Conservation (phyloP, 2,888 invertebrate genomes). For the Orthosia gracilis region DNA sequence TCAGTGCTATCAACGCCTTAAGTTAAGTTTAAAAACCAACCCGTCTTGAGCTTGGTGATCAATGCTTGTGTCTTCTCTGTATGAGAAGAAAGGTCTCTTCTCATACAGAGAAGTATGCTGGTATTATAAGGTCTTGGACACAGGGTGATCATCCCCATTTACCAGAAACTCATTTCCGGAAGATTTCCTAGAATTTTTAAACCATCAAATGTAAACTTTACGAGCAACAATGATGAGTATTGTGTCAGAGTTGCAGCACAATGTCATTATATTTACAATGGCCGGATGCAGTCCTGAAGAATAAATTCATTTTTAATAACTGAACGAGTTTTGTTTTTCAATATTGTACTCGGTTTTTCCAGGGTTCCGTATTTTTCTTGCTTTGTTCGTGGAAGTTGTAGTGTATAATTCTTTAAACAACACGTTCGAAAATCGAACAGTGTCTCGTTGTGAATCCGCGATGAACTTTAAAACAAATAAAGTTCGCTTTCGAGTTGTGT, state of each 20-base stretch:
- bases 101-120: too few relatives aligned
- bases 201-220: not conserved
- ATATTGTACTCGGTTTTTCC: not conserved
- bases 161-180: not conserved
- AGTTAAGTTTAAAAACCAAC: too few relatives aligned
- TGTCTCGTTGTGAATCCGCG: not conserved
- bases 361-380: slow-evolving; percentile 24
- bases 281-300: slow-evolving; percentile 53
- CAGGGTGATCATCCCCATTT: not conserved
- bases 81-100: too few relatives aligned
- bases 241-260: slow-evolving; percentile 17
- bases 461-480: not conserved
- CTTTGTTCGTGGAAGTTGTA: not conserved
- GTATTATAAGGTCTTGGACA: not conserved
- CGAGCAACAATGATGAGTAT: not conserved
- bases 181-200: not conserved
- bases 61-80: too few relatives aligned
- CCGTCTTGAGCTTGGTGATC: too few relatives aligned
- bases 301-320: slow-evolving; percentile 56
- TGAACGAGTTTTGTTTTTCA: slow-evolving; percentile 41
- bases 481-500: not conserved
- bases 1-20: too few relatives aligned
- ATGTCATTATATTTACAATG: slow-evolving; percentile 50
- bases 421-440: not conserved
- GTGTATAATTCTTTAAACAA: not conserved